Percentiles rank a stretch among this genome's conserved stretches.
Conservation (phyloP, 2,113 vertebrate species). For the Chamaea fasciata region DNA sequence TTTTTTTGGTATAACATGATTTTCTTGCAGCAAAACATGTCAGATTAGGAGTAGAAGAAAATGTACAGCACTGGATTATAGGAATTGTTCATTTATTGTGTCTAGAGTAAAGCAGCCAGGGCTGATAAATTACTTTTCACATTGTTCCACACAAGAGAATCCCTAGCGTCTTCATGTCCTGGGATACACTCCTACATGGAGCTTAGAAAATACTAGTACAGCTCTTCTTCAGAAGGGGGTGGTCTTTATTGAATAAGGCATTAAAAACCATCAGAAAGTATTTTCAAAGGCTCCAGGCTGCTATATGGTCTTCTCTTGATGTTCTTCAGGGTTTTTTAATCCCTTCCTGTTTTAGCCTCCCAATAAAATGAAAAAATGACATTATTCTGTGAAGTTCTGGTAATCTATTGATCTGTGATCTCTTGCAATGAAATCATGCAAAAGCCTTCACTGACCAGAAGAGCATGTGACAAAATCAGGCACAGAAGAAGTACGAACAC, state of each 20-base stretch:
- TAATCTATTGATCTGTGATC: background rate
- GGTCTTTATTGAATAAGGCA: background rate
- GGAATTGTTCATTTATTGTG: background rate
- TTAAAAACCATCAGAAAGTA: background rate
- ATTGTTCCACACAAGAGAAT: background rate
- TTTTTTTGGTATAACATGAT: background rate
- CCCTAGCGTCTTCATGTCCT: background rate
- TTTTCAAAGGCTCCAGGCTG: background rate
- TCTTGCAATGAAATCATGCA: background rate
- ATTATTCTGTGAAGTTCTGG: background rate
- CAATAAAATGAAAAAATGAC: background rate
- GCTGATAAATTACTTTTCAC: background rate
- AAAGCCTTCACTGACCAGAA: background rate
- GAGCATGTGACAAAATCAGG: background rate
- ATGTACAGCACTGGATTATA: background rate
- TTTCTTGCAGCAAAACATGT: background rate
- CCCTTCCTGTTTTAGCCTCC: background rate
- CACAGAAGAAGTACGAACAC: background rate
- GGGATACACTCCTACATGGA: background rate
- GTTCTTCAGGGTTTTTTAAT: background rate
- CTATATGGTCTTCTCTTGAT: background rate
- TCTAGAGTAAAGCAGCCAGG: background rate
- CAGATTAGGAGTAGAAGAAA: background rate
- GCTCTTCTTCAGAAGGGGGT: background rate
- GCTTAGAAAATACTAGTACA: background rate